Evolutionary conservation across 2,888 invertebrate genomes (phyloP), one percentile per base, ranked within the genome.

Genomic region (Andrena minutula): DNA sequence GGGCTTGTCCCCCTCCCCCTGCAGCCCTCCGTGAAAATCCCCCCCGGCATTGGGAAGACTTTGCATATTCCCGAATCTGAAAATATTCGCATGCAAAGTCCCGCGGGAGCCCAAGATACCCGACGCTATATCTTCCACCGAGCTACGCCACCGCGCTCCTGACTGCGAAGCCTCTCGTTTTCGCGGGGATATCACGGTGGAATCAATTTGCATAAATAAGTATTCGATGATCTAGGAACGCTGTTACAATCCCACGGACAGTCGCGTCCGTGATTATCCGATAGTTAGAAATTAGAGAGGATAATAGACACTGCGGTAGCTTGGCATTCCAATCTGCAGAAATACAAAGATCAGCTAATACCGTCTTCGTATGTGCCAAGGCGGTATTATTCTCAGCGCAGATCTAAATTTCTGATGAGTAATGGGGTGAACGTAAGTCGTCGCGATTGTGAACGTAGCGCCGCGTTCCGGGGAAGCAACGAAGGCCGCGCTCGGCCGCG

Each of bases 11-110:
- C 78, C 77, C 70, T 5, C 47, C 79, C 51, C 78, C 69, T 79
- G 16, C 68, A 23, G 28, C 28, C 35, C 47, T 68, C 75, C 68
- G 56, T 78, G 68, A 75, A 79, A 72, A 79, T 77, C 84, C 82
- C 78, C 78, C 23, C 69, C 77, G 76, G 75, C 81, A 80, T 77
- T 74, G 82, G 85, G 77, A 84, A 87, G 88, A 90, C 90, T 93
- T 90, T 91, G 91, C 90, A 92, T 93, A 93, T 93, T 93, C 93
- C 91, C 91, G 90, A 92, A 93, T 92, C 93, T 91, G 91, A 89
- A 89, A 92, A 92, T 92, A 92, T 84, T 84, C 83, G 75, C 84
- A 79, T 88, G 89, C 87, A 82, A 86, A 88, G 82, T 91, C 90
- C 90, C 90, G 60, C 80, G 91, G 89, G 90, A 90, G 75, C 82